Evolutionary conservation across 2,113 vertebrate species (phyloP).

Genomic region (Oreotragus oreotragus): DNA sequence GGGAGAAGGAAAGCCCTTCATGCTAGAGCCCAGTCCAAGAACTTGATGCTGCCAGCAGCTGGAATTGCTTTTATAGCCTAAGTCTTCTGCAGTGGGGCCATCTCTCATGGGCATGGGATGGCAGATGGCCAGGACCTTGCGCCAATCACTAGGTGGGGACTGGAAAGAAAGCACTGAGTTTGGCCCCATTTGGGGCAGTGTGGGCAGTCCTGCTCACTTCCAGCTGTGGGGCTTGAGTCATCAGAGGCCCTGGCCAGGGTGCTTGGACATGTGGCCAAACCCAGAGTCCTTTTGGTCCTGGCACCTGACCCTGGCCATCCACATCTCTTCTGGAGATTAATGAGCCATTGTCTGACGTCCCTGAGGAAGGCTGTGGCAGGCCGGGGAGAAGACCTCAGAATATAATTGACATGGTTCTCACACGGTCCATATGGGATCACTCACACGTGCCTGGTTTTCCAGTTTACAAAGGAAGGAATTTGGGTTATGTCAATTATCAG

Average conservation of each 20-base stretch:
- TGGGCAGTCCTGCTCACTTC: conserved; percentile 32
- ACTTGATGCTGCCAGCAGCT: background rate
- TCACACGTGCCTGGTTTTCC: background rate
- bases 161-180: background rate
- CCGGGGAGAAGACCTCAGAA: background rate
- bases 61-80: background rate
- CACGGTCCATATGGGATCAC: background rate
- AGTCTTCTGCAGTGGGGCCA: background rate
- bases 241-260: background rate
- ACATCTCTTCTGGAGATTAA: background rate
- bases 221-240: conserved; percentile 39
- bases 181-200: background rate
- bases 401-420: conserved; percentile 2
- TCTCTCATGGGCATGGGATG: background rate
- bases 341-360: background rate
- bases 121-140: background rate
- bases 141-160: background rate
- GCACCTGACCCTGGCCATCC: background rate
- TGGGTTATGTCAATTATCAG: background rate
- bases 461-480: background rate
- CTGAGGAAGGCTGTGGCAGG: background rate
- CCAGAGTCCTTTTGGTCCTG: background rate
- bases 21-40: background rate
- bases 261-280: background rate
- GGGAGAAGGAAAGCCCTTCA: background rate